Conservation (phyloP, 2,797 vertebrate genomes). For the Balearica regulorum region DNA sequence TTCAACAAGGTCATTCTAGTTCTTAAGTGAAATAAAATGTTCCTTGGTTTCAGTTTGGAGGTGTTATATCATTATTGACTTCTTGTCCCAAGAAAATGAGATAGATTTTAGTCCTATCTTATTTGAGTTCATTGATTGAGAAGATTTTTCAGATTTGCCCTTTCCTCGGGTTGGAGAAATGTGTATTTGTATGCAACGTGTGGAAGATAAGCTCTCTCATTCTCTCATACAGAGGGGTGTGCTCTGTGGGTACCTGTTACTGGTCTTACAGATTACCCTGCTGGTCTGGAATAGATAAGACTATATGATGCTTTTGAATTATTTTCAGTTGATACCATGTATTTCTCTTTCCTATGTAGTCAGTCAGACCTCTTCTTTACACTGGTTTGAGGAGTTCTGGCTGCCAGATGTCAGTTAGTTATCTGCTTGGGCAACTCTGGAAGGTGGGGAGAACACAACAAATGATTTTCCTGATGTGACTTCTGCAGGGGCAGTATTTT, state of each 20-base stretch:
- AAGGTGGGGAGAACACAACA: neutral
- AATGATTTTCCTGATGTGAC: neutral
- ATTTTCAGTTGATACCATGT: neutral
- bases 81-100: slow-evolving; percentile 25
- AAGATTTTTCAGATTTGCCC: neutral
- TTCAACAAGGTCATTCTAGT: neutral
- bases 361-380: neutral
- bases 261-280: neutral
- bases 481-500: neutral
- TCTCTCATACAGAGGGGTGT: neutral
- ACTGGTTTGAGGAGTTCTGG: neutral
- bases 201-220: neutral
- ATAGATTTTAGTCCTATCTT: neutral
- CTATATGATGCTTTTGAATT: neutral
- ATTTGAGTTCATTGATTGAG: neutral
- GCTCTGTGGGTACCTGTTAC: neutral
- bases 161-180: neutral
- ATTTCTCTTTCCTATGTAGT: neutral
- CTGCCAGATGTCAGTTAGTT: neutral
- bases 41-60: slow-evolving; percentile 5
- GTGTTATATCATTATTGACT: slow-evolving; percentile 33
- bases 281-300: neutral
- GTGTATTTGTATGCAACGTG: neutral
- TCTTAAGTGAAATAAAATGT: slow-evolving; percentile 8
- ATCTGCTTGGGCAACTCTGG: neutral